Conservation (phyloP, 2,797 vertebrate species). For the Poecilia velifera region DNA sequence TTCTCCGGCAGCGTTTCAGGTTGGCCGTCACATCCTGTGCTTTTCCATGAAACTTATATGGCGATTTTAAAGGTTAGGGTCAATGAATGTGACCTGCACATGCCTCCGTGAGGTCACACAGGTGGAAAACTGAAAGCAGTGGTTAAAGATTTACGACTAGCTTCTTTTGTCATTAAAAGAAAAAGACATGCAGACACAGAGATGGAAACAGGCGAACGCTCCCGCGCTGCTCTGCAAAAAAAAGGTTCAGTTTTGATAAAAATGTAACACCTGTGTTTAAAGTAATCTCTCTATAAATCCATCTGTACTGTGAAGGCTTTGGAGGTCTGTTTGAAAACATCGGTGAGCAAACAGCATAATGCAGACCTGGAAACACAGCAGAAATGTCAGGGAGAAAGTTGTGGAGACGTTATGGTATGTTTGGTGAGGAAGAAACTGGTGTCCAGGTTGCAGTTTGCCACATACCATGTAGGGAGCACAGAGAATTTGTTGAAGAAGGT, state of each 20-base stretch:
- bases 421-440: background rate
- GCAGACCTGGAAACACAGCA: background rate
- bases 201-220: background rate
- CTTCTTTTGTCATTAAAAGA: background rate
- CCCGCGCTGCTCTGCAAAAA: background rate
- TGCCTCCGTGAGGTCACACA: slow-evolving; percentile 25
- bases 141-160: background rate
- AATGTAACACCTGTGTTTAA: background rate
- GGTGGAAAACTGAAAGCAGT: slow-evolving; percentile 5
- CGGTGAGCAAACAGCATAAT: background rate
- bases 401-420: background rate
- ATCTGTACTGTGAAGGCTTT: background rate
- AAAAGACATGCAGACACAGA: background rate
- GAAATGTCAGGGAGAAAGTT: background rate
- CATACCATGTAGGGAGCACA: background rate
- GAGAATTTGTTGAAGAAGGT: background rate
- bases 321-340: background rate
- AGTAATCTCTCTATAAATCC: background rate
- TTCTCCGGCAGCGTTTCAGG: slow-evolving; percentile 29
- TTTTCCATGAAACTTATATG: slow-evolving; percentile 42
- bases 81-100: background rate
- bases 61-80: slow-evolving; percentile 50
- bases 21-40: slow-evolving; percentile 40
- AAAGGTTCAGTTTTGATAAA: background rate
- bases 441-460: background rate